Evolutionary conservation across 2,797 vertebrate genomes (phyloP).

Genomic region (Pitangus sulphuratus): DNA sequence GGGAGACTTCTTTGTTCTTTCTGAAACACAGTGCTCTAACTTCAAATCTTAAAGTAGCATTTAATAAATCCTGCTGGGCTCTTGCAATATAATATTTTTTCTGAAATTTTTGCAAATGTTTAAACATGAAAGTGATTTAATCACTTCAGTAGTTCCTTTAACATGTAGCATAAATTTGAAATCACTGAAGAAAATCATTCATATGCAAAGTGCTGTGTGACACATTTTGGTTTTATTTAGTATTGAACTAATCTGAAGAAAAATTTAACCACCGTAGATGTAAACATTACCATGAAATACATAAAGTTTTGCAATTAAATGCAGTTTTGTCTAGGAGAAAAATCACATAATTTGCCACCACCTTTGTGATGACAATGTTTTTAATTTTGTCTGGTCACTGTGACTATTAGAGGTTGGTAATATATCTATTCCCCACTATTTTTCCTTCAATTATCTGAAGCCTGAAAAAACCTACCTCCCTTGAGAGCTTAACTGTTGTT

Average conservation of each 20-base stretch:
- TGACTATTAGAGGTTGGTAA: not conserved
- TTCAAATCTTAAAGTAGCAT: not conserved
- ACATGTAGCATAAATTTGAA: not conserved
- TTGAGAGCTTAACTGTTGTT: constrained; percentile 32
- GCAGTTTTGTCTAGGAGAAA: not conserved
- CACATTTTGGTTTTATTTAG: not conserved
- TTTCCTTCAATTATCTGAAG: not conserved
- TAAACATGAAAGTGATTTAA: not conserved
- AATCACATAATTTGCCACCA: not conserved
- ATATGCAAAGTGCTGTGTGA: not conserved
- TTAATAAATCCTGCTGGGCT: not conserved
- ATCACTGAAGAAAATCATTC: not conserved
- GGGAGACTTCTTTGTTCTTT: not conserved
- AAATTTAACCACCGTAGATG: not conserved
- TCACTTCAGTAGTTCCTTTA: not conserved
- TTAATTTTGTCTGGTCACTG: not conserved
- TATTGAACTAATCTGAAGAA: not conserved
- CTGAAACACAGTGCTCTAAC: not conserved
- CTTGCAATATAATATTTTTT: not conserved
- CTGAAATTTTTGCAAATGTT: not conserved
- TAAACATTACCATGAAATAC: not conserved
- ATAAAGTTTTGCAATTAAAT: not conserved
- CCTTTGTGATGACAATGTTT: not conserved
- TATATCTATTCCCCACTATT: not conserved
- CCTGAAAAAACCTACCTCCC: not conserved